phyloP scores from a whole-genome alignment of 2,113 vertebrate genomes.

The Hipposideros armiger region DNA sequence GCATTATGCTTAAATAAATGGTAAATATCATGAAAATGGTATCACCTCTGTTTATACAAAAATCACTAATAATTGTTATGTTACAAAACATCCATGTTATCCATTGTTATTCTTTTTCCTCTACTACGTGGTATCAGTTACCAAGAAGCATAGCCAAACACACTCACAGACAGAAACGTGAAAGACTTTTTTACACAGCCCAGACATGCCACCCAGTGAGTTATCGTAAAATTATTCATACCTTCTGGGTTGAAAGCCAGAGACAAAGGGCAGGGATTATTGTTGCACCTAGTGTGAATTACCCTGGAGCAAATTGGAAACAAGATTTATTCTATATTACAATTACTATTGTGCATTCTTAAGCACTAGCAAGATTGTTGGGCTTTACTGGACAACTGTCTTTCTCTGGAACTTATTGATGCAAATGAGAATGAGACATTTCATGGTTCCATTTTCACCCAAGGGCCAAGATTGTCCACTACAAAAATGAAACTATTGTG shows the following conservation, averaged over 20 bases:
- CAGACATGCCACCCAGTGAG: not conserved
- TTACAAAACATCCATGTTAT: not conserved
- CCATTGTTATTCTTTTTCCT: not conserved
- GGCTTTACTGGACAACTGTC: not conserved
- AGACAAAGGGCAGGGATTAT: not conserved
- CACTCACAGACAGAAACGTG: not conserved
- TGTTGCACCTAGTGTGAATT: conserved; percentile 27
- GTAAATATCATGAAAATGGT: not conserved
- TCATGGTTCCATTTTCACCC: not conserved
- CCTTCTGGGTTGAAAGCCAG: not conserved
- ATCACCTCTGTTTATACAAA: not conserved
- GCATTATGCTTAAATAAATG: conserved; percentile 20
- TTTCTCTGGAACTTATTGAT: not conserved
- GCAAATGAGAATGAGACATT: not conserved
- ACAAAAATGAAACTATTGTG: not conserved
- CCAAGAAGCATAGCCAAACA: not conserved
- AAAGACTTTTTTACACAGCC: not conserved
- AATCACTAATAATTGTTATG: conserved; percentile 27
- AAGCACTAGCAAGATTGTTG: not conserved
- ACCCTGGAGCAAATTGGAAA: conserved; percentile 49
- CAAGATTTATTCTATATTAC: not conserved
- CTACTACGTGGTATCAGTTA: not conserved
- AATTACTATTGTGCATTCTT: not conserved
- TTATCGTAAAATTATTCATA: conserved; percentile 47
- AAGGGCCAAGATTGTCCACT: not conserved